These are phyloP conservation scores for Malurus leucopterus DNA, from an alignment of 2,797 vertebrate genomes.

Conservation along the genomic window DNA sequence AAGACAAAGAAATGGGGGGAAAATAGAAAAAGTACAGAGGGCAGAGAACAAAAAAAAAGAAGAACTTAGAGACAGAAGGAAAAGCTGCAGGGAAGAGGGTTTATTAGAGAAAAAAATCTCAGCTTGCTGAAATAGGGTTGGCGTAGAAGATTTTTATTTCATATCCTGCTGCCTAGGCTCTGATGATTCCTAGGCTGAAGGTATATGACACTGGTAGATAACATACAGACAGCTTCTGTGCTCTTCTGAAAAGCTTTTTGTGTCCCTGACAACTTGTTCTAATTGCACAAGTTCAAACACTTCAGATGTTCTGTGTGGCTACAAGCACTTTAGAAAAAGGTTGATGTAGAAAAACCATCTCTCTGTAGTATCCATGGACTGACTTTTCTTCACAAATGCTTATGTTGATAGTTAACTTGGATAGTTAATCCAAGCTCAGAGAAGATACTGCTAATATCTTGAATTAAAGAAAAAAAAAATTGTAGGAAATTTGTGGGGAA, in stretches of 20 bases:
- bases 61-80: slow-evolving; percentile 62
- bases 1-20: slow-evolving; percentile 14
- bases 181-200: slow-evolving; percentile 63
- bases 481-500: neutral
- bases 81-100: slow-evolving; percentile 65
- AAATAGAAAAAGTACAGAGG: slow-evolving; percentile 44
- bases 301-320: slow-evolving; percentile 57
- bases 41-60: slow-evolving; percentile 43
- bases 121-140: slow-evolving; percentile 58
- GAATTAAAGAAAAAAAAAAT: neutral
- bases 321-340: slow-evolving; percentile 61
- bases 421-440: neutral
- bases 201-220: slow-evolving; percentile 60
- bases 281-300: slow-evolving; percentile 71
- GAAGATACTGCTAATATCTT: neutral
- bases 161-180: slow-evolving; percentile 61
- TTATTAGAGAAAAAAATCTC: slow-evolving; percentile 58
- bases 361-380: slow-evolving; percentile 16
- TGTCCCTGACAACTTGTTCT: slow-evolving; percentile 72
- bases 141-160: slow-evolving; percentile 58
- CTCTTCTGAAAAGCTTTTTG: slow-evolving; percentile 69
- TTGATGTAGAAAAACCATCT: slow-evolving; percentile 58
- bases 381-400: slow-evolving; percentile 43
- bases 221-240: slow-evolving; percentile 61
- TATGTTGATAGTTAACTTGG: slow-evolving; percentile 24